Evolutionary conservation across 2,113 vertebrate species (phyloP), one percentile per base, ranked within the genome.

Genomic region (Centropus unirufus): DNA sequence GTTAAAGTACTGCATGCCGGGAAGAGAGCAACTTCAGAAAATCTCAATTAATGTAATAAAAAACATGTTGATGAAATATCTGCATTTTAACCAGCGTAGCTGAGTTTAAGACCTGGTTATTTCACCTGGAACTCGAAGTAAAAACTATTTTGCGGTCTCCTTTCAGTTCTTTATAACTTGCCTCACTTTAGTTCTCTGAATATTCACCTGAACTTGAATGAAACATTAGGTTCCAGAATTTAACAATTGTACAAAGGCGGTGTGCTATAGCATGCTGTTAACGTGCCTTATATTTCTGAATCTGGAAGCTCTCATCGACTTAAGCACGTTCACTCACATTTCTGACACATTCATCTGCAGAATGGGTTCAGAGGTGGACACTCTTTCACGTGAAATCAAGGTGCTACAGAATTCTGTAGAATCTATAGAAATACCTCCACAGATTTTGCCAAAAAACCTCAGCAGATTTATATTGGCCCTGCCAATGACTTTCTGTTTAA

Each of bases 401-500:
- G 95, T 78, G 87, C 69, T 75, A 72, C 83, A 57, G 87, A 96
- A 94, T 94, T 81, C 95, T 77, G 91, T 80, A 72, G 90, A 93
- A 96, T 86, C 92, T 62, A 92, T 93, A 96, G 94, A 95, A 96
- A 96, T 95, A 95, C 70, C 94, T 97, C 88, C 73, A 87, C 44
- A 55, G 66, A n/a, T 85, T 92, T 96, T 97, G 97, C 97, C 96
- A 97, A 97, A 95, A 96, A 97, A 96, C 94, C 96, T 97, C 96
- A 66, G 95, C 98, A 98, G 97, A 98, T 98, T 97, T 92, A 96
- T 97, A 94, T 94, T 97, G 98, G 98, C 98, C 98, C 97, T 97
- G 97, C 97, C 97, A 97, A 97, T 97, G 97, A 98, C 98, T 98
- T 97, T 98, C 98, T 98, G 98, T 98, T 98, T 98, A 98, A 98